A percentile compares a stretch with the other conserved stretches of the same genome.
Conservation (phyloP, 2,113 vertebrate genomes). For the Rhinoptilus africanus region DNA sequence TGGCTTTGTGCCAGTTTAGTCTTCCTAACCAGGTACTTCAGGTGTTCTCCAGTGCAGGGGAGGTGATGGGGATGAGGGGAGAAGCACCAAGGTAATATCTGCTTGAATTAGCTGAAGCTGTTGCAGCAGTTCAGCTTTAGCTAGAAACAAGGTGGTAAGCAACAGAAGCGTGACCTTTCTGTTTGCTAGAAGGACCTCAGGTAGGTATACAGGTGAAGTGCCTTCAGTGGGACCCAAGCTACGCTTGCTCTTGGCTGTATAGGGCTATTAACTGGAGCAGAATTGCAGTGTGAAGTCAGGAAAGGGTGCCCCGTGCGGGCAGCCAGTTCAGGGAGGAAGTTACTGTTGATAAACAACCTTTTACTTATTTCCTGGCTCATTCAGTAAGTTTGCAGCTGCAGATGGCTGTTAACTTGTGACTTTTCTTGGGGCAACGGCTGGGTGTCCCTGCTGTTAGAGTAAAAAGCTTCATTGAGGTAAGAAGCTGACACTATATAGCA, state of each 20-base stretch:
- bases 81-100: neutral
- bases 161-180: rapidly evolving
- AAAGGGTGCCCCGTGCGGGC: neutral
- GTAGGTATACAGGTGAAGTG: rapidly evolving
- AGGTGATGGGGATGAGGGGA: neutral
- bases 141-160: neutral
- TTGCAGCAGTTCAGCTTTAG: neutral
- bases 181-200: rapidly evolving
- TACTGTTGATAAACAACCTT: constrained; percentile 46
- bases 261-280: rapidly evolving
- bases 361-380: constrained; percentile 37
- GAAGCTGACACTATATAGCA: rapidly evolving
- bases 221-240: rapidly evolving
- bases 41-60: neutral
- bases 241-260: rapidly evolving
- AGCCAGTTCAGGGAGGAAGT: neutral
- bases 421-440: neutral
- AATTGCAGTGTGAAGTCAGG: neutral
- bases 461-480: neutral
- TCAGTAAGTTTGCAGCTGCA: constrained; percentile 7
- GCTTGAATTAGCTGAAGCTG: rapidly evolving
- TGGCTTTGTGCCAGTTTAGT: rapidly evolving
- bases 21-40: neutral
- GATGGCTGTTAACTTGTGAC: neutral
- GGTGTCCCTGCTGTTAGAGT: neutral